Percentiles rank a stretch among this genome's conserved stretches.
Evolutionary conservation across 2,797 vertebrate genomes (phyloP).

Genomic region (Mycteria americana): DNA sequence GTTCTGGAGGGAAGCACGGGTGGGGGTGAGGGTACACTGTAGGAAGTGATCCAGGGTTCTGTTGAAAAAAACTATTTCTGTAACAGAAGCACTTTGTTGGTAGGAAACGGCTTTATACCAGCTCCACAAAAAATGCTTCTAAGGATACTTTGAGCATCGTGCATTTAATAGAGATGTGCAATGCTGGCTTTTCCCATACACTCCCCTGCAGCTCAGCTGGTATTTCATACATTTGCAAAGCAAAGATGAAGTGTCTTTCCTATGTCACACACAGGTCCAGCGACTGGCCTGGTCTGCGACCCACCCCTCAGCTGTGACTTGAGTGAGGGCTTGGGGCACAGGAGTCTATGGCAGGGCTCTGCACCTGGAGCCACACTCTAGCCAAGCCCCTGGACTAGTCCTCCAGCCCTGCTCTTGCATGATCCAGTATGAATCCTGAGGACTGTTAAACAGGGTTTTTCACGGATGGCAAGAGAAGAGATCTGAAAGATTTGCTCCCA

Average conservation of each 20-base stretch:
- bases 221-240: background rate
- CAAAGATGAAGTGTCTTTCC: background rate
- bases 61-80: background rate
- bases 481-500: background rate
- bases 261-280: background rate
- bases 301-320: background rate
- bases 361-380: background rate
- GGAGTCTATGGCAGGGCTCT: background rate
- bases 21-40: background rate
- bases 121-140: background rate
- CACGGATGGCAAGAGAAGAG: background rate
- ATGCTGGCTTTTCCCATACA: background rate
- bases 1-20: background rate
- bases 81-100: background rate
- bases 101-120: background rate
- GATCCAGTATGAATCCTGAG: background rate
- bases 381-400: background rate
- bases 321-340: background rate
- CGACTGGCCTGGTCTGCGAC: background rate
- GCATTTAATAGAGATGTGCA: background rate
- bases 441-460: background rate
- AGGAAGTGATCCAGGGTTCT: background rate
- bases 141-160: background rate
- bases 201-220: background rate
- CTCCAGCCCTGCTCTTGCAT: background rate